Evolutionary conservation across 2,113 vertebrate genomes (phyloP), one percentile per base, ranked within the genome.

Genomic region (Proterorhinus semilunaris): DNA sequence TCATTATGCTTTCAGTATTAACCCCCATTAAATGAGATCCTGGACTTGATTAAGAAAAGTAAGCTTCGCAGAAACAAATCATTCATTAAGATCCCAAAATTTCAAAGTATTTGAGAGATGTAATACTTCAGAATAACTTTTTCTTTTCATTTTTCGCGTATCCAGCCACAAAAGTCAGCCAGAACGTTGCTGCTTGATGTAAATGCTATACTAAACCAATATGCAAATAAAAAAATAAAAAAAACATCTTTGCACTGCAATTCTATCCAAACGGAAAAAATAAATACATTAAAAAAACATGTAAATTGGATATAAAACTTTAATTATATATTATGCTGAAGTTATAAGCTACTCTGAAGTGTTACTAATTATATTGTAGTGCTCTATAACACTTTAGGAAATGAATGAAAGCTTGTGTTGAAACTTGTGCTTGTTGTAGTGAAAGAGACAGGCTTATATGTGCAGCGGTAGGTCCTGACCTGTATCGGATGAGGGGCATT

Each of bases 401-500:
- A 17, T 53, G 52, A 53, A 53, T 53, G 52, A 17, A 16, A 53
- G 16, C 16, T 17, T 10, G 49, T 50, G 49, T 36, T 36, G 3
- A 36, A 36, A 36, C 27, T 36, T 36, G 27, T 36, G 27, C 10
- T 47, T 47, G 1, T 52, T 74, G 36, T 58, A 9, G 11, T 7
- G 11, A n/a, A 68, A 71, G 59, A 45, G 61, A 57, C 10, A 27
- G 9, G 5, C 52, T 53, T 53, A 2, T 53, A n/a, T 64, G 16
- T 67, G 15, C 13, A 50, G 4, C 59, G 48, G 13, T 45, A 5
- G 53, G 27, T 62, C 83, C 96, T 95, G 89, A 98, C 96, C 96
- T 2, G 94, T 90, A 64, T 98, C 96, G 0, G 94, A 93, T 43
- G 95, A 94, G 1, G 96, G 93, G 59, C 95, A 97, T 90, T 96